A percentile compares a stretch with the other conserved stretches of the same genome.
These are phyloP conservation scores for Campylorhamphus procurvoides DNA, from an alignment of 2,113 vertebrate genomes.

Conservation along the genomic window DNA sequence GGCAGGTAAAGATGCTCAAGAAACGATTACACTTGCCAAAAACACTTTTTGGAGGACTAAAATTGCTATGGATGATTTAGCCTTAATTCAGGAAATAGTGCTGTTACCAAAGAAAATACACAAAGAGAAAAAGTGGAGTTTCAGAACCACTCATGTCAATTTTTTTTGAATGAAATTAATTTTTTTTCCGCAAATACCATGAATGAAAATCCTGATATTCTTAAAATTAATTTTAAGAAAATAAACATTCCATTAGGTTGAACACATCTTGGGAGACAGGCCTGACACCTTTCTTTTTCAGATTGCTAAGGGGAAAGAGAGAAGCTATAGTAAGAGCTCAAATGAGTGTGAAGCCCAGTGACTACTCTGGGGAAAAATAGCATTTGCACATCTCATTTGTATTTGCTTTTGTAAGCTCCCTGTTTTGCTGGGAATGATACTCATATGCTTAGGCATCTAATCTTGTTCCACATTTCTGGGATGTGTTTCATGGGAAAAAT, in stretches of 20 bases:
- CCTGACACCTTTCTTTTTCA: not conserved
- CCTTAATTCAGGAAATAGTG: not conserved
- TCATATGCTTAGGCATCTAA: not conserved
- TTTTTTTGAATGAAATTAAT: not conserved
- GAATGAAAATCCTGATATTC: not conserved
- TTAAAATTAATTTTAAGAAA: not conserved
- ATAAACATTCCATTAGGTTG: not conserved
- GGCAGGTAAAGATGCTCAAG: not conserved
- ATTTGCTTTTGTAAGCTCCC: not conserved
- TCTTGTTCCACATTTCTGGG: not conserved
- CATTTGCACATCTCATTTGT: not conserved
- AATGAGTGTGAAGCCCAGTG: not conserved
- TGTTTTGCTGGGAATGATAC: not conserved
- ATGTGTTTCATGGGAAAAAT: not conserved
- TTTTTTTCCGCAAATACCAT: not conserved
- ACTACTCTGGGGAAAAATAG: not conserved
- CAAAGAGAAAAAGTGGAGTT: not conserved
- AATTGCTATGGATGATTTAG: not conserved
- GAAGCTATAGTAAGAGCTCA: not conserved
- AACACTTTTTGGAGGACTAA: not conserved
- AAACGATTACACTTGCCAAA: not conserved
- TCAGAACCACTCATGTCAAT: fast-evolving
- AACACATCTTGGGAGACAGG: not conserved
- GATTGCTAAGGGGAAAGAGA: not conserved
- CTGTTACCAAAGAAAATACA: not conserved